These are phyloP conservation scores for Enoplosus armatus DNA, from an alignment of 2,797 vertebrate genomes.

Conservation along the genomic window DNA sequence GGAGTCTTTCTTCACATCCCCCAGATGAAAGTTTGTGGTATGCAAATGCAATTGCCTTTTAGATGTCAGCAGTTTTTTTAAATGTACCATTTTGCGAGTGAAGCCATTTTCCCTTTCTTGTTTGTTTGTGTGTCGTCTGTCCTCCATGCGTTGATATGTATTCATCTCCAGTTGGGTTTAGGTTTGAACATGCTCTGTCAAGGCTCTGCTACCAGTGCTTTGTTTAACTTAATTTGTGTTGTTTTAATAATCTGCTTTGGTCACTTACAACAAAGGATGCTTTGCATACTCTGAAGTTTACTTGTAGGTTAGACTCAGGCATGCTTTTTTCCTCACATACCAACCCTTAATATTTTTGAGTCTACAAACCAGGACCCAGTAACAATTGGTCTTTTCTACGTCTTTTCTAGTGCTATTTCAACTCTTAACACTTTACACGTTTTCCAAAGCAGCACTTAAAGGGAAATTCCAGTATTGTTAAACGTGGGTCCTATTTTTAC, in stretches of 20 bases:
- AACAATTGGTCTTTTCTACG: constrained; percentile 4
- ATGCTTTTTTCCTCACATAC: neutral
- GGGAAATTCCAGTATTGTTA: no score
- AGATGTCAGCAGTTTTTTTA: constrained; percentile 92
- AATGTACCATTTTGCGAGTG: constrained; percentile 85
- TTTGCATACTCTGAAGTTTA: constrained; percentile 86
- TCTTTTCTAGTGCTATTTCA: no score
- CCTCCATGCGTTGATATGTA: constrained; percentile 91
- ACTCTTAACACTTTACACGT: no score
- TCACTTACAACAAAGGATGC: constrained; percentile 82
- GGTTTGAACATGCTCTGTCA: constrained; percentile 87
- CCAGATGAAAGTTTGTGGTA: constrained; percentile 96
- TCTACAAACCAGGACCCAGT: neutral
- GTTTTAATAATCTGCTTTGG: constrained; percentile 88
- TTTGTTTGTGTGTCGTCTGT: constrained; percentile 83
- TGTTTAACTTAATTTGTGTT: constrained; percentile 92
- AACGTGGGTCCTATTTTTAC: no score
- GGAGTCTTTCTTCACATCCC: constrained; percentile 88
- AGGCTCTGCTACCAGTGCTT: constrained; percentile 84
- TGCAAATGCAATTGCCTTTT: constrained; percentile 92
- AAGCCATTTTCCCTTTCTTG: constrained; percentile 74
- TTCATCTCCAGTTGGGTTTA: constrained; percentile 86
- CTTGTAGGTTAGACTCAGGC: constrained; percentile 69
- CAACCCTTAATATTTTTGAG: constrained; percentile 6
- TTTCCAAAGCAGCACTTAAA: neutral